Evolutionary conservation across 2,888 invertebrate genomes (phyloP).

Genomic region (Herminia tarsipennalis): DNA sequence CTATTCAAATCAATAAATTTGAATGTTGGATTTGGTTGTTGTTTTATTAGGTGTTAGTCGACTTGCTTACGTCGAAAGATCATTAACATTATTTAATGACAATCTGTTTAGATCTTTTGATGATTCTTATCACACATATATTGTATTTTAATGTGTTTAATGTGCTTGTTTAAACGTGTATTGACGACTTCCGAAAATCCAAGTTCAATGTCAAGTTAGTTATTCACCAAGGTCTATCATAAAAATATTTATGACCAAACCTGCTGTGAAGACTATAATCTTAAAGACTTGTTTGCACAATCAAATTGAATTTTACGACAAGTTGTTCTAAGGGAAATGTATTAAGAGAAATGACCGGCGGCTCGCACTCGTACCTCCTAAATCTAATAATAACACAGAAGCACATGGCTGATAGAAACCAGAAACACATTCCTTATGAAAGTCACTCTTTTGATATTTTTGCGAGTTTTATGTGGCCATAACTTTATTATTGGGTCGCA

Average conservation of each 20-base stretch:
- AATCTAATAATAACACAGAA: conserved; percentile 39
- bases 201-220: background rate
- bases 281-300: conserved; percentile 6
- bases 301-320: conserved; percentile 19
- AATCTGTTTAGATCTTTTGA: too few species aligned
- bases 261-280: background rate
- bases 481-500: conserved; percentile 36
- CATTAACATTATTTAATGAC: too few species aligned
- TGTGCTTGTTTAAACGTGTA: background rate
- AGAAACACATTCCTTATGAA: conserved; percentile 35
- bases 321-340: conserved; percentile 12
- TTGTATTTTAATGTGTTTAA: too few species aligned
- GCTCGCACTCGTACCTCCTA: conserved; percentile 5
- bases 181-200: background rate
- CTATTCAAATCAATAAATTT: too few species aligned
- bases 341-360: conserved; percentile 14
- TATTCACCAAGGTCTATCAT: background rate
- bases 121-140: too few species aligned
- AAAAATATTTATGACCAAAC: conserved; percentile 15
- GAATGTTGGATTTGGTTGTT: too few species aligned
- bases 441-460: conserved; percentile 35
- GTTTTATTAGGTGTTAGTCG: too few species aligned
- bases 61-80: too few species aligned
- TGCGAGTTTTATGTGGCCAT: conserved; percentile 38
- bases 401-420: conserved; percentile 28